phyloP scores from a whole-genome alignment of 2,888 invertebrate genomes.

The Dinocampus coccinellae region DNA sequence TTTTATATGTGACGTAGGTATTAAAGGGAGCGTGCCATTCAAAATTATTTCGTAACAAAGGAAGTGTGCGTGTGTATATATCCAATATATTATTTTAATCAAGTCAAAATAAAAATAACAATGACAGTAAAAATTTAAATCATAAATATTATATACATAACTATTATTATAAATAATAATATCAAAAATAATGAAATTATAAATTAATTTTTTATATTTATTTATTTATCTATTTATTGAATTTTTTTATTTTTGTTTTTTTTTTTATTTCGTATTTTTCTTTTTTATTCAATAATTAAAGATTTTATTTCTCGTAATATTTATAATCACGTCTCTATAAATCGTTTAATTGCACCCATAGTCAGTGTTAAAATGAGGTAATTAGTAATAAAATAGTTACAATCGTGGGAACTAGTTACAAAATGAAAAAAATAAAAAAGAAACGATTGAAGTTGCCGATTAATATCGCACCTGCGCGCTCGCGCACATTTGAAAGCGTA shows the following conservation, averaged over 20 bases:
- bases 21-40: conserved; percentile 31
- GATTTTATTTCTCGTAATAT: background rate
- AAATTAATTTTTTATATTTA: too few species aligned
- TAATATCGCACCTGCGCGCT: conserved; percentile 40
- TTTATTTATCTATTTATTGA: too few species aligned
- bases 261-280: background rate
- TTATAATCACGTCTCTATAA: background rate
- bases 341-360: too few species aligned
- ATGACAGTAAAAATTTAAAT: too few species aligned
- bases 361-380: background rate
- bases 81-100: background rate
- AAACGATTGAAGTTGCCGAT: conserved; percentile 34
- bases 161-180: background rate
- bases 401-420: conserved; percentile 30
- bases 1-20: conserved; percentile 29
- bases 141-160: too few species aligned
- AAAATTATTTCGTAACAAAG: conserved; percentile 28
- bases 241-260: background rate
- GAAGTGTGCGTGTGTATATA: conserved; percentile 3
- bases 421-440: too few species aligned
- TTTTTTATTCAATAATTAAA: background rate
- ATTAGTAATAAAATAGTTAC: conserved; percentile 29
- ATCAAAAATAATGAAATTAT: background rate
- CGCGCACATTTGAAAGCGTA: conserved; percentile 13
- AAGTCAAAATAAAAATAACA: background rate